Evolutionary conservation across 2,797 vertebrate species (phyloP).

Genomic region (Dendrocincla fuliginosa): DNA sequence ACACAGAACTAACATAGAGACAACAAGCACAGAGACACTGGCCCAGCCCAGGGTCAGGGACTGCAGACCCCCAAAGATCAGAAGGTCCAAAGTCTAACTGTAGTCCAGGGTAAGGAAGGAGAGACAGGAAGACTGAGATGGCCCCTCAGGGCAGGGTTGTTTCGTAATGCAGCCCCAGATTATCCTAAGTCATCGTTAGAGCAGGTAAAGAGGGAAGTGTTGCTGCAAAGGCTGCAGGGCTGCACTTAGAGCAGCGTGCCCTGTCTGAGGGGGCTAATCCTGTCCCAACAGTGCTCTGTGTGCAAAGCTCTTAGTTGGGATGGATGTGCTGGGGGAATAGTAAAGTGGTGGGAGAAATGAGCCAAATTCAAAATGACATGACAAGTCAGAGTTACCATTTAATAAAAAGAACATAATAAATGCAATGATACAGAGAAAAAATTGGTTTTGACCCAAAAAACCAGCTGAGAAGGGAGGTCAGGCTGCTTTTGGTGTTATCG

Average conservation of each 20-base stretch:
- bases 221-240: background rate
- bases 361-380: too few relatives aligned
- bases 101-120: background rate
- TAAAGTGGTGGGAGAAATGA: too few relatives aligned
- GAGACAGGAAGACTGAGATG: background rate
- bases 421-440: too few relatives aligned
- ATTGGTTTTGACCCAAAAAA: too few relatives aligned
- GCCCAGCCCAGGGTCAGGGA: background rate
- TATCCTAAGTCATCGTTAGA: background rate
- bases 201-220: background rate
- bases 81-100: accelerated
- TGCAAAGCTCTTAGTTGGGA: background rate
- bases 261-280: background rate
- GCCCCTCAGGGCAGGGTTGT: background rate
- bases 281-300: background rate
- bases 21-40: background rate
- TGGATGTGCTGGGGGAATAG: background rate
- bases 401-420: too few relatives aligned
- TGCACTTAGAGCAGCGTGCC: background rate
- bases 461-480: background rate
- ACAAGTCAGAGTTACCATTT: too few relatives aligned
- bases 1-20: background rate
- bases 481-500: background rate
- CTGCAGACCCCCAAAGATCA: background rate
- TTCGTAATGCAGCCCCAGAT: background rate